Conservation (phyloP, 2,797 vertebrate genomes). For the Lepidocolaptes lacrymiger region DNA sequence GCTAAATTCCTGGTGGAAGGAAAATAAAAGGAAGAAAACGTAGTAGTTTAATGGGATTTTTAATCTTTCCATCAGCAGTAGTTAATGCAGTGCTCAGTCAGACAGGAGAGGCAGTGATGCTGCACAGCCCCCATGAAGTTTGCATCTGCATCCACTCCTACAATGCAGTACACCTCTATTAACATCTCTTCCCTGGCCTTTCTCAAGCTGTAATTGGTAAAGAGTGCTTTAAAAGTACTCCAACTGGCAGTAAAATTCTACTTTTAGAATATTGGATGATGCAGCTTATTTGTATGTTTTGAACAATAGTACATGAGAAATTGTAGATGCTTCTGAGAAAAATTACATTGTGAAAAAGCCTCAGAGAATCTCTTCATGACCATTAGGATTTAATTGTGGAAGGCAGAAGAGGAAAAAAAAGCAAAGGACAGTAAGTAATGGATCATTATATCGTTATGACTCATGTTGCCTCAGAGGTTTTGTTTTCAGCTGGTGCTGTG, state of each 20-base stretch:
- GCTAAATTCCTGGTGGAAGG: neutral
- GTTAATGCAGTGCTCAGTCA: neutral
- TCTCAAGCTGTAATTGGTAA: neutral
- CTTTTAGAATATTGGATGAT: neutral
- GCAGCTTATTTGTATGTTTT: conserved; percentile 4
- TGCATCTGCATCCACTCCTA: neutral
- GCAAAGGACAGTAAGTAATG: conserved; percentile 11
- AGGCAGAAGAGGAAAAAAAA: conserved; percentile 35
- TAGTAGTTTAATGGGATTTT: neutral
- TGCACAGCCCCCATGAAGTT: neutral
- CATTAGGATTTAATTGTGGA: conserved; percentile 60
- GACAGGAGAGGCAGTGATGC: neutral
- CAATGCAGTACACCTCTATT: neutral
- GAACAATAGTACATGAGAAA: neutral
- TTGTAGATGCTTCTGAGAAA: conserved; percentile 16
- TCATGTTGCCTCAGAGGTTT: conserved; percentile 22
- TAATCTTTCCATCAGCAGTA: neutral
- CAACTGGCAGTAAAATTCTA: neutral
- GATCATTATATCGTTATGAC: neutral
- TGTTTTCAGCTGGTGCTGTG: neutral
- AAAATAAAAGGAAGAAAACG: neutral
- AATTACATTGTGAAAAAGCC: conserved; percentile 11
- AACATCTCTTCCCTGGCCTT: neutral
- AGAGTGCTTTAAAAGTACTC: conserved; percentile 4
- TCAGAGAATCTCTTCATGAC: conserved; percentile 17